phyloP scores from a whole-genome alignment of 2,797 vertebrate species.

The Denticeps clupeoides region DNA sequence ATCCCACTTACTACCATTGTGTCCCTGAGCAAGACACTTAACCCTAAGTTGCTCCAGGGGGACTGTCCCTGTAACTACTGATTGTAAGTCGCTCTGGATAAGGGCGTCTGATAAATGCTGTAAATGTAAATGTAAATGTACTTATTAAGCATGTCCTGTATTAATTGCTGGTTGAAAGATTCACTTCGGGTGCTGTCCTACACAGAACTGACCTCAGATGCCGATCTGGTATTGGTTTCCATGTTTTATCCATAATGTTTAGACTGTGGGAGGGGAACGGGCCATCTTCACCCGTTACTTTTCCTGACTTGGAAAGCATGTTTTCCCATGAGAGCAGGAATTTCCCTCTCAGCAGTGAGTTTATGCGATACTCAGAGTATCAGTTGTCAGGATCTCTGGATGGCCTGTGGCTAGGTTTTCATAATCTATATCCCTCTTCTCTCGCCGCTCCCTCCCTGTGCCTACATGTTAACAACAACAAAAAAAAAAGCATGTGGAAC shows the following conservation, averaged over 20 bases:
- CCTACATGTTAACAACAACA: constrained; percentile 44
- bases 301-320: no score
- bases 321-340: constrained; percentile 43
- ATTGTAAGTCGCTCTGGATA: no score
- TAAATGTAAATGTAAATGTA: no score
- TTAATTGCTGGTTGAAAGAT: no score
- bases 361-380: constrained; percentile 35
- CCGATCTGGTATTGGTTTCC: background rate
- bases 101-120: no score
- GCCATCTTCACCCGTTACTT: constrained; percentile 16
- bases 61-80: no score
- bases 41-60: no score
- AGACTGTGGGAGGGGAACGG: background rate
- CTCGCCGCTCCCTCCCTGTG: constrained; percentile 37
- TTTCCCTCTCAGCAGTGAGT: background rate
- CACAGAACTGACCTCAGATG: background rate
- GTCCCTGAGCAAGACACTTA: no score
- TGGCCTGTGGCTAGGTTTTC: constrained; percentile 48
- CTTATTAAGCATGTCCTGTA: no score
- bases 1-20: no score
- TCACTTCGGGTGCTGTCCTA: no score
- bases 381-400: constrained; percentile 38
- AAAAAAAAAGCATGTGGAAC: constrained; percentile 1
- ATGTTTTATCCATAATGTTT: background rate
- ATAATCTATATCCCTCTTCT: constrained; percentile 41